phyloP scores from a whole-genome alignment of 2,888 invertebrate species.

The Athrips mouffetella region DNA sequence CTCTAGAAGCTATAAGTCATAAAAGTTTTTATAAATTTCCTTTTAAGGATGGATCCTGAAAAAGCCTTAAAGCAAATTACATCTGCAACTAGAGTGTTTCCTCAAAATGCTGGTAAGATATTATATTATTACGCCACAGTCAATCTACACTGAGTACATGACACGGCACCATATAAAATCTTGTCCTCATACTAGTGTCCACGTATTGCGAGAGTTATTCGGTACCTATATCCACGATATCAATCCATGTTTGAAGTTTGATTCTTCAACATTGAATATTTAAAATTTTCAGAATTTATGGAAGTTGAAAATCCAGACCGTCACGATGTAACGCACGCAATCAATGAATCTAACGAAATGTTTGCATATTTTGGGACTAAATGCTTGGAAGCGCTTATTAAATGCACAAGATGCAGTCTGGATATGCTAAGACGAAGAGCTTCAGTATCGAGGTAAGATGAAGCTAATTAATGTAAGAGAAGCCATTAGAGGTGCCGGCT shows the following conservation, averaged over 20 bases:
- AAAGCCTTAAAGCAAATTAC: conserved; percentile 79
- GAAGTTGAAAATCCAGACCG: conserved; percentile 80
- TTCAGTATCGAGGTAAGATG: conserved; percentile 65
- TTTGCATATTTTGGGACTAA: conserved; percentile 89
- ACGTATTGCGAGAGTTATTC: no score
- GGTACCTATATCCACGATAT: no score
- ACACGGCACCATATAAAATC: no score
- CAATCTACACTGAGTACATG: no score
- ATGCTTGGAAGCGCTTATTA: conserved; percentile 85
- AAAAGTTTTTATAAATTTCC: not conserved
- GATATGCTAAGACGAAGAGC: conserved; percentile 83
- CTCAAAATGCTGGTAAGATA: conserved; percentile 76
- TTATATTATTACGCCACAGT: no score
- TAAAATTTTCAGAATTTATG: conserved; percentile 78
- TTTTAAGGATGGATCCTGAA: conserved; percentile 76
- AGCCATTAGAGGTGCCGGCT: no score
- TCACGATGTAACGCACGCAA: conserved; percentile 78
- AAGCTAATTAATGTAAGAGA: no score
- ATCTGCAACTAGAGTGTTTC: conserved; percentile 76
- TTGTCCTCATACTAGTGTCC: no score
- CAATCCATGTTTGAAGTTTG: no score
- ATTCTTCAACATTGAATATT: no score
- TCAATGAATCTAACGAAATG: conserved; percentile 88
- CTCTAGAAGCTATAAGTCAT: no score
- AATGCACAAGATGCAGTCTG: conserved; percentile 84